Conservation (phyloP, 2,797 vertebrate genomes). For the Centroberyx gerrardi region DNA sequence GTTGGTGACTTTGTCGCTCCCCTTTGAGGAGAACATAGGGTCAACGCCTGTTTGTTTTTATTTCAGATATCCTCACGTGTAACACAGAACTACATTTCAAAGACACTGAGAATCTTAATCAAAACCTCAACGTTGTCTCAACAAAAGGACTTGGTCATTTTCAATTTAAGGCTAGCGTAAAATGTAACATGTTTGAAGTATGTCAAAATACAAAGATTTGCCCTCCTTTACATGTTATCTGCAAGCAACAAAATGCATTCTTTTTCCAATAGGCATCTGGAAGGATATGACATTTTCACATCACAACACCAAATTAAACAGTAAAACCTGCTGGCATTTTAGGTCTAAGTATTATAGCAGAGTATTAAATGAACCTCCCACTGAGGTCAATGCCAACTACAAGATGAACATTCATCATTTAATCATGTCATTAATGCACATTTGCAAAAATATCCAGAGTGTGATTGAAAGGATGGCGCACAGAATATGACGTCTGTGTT, state of each 20-base stretch:
- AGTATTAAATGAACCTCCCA: slow-evolving; percentile 23
- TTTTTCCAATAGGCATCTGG: slow-evolving; percentile 61
- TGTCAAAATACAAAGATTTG: slow-evolving; percentile 64
- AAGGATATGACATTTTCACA: slow-evolving; percentile 43
- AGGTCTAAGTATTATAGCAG: slow-evolving; percentile 49
- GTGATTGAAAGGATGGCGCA: slow-evolving; percentile 1
- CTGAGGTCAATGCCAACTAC: slow-evolving; percentile 1
- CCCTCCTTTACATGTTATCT: slow-evolving; percentile 44
- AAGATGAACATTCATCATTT: slow-evolving; percentile 50
- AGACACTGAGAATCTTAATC: slow-evolving; percentile 56
- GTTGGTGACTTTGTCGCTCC: slow-evolving; percentile 9
- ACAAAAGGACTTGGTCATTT: slow-evolving; percentile 61
- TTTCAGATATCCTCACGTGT: slow-evolving; percentile 47
- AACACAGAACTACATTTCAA: slow-evolving; percentile 58
- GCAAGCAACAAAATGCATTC: slow-evolving; percentile 41
- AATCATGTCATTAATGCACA: slow-evolving; percentile 33
- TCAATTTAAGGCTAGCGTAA: slow-evolving; percentile 73
- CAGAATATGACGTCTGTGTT: slow-evolving; percentile 1
- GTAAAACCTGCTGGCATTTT: slow-evolving; percentile 57
- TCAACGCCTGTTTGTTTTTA: slow-evolving; percentile 31
- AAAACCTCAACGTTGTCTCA: slow-evolving; percentile 40
- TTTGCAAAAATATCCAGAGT: slow-evolving; percentile 20
- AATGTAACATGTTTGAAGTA: slow-evolving; percentile 55
- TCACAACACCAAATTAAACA: slow-evolving; percentile 48
- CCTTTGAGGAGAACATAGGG: slow-evolving; percentile 29